phyloP scores from a whole-genome alignment of 2,797 vertebrate species.

The Sebastes minor region DNA sequence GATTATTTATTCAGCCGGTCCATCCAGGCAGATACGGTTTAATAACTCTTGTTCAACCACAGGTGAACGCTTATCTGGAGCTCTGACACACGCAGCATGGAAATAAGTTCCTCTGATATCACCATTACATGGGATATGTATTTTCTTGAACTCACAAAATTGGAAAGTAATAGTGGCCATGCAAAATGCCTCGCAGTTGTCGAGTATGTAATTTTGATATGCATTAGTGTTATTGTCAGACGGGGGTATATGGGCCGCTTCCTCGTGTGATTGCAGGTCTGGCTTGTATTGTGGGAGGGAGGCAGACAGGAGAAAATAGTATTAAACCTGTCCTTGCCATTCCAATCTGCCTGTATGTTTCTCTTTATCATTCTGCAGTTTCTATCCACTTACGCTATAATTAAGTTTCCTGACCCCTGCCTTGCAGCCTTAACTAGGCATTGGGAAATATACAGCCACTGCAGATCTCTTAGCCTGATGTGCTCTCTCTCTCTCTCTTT shows the following conservation, averaged over 20 bases:
- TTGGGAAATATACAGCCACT: slow-evolving; percentile 95
- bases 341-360: slow-evolving; percentile 96
- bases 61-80: slow-evolving; percentile 75
- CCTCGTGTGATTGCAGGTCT: slow-evolving; percentile 87
- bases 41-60: slow-evolving; percentile 72
- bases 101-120: slow-evolving; percentile 77
- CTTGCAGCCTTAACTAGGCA: slow-evolving; percentile 95
- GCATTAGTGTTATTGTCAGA: slow-evolving; percentile 86
- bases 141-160: slow-evolving; percentile 77
- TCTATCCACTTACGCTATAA: slow-evolving; percentile 98
- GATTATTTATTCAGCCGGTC: slow-evolving; percentile 55
- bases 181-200: slow-evolving; percentile 72
- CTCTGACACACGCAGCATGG: slow-evolving; percentile 56
- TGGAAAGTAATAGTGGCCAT: slow-evolving; percentile 77
- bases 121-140: slow-evolving; percentile 74
- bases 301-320: slow-evolving; percentile 92
- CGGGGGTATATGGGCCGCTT: slow-evolving; percentile 81
- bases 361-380: slow-evolving; percentile 98
- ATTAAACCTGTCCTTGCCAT: slow-evolving; percentile 99
- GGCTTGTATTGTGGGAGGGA: slow-evolving; percentile 92
- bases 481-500: slow-evolving; percentile 70
- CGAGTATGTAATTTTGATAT: slow-evolving; percentile 89
- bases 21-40: slow-evolving; percentile 62
- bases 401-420: slow-evolving; percentile 99
- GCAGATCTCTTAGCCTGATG: slow-evolving; percentile 93